A percentile compares a stretch with the other conserved stretches of the same genome.
These are phyloP conservation scores for Pygocentrus nattereri DNA, from an alignment of 2,797 vertebrate genomes.

Conservation along the genomic window DNA sequence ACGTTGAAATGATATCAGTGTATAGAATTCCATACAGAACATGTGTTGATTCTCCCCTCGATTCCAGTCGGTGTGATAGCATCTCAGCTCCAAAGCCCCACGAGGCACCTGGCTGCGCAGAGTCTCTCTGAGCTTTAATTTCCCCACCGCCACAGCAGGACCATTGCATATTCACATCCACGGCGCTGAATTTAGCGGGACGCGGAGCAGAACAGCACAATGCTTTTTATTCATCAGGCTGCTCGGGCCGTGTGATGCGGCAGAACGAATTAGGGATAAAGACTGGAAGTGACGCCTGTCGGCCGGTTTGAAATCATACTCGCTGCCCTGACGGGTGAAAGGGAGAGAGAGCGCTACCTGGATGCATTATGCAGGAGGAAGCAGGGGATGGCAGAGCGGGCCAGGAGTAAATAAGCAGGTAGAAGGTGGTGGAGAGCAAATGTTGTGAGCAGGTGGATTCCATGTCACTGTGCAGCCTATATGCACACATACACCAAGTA, in stretches of 20 bases:
- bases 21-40: background rate
- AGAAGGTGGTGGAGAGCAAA: slow-evolving; percentile 7
- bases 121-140: slow-evolving; percentile 43
- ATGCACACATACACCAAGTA: background rate
- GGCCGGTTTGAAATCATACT: slow-evolving; percentile 64
- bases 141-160: slow-evolving; percentile 29
- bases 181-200: slow-evolving; percentile 59
- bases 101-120: slow-evolving; percentile 23
- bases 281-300: slow-evolving; percentile 63
- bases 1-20: background rate
- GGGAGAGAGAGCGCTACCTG: slow-evolving; percentile 49
- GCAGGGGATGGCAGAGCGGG: slow-evolving; percentile 23
- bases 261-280: slow-evolving; percentile 59
- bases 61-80: slow-evolving; percentile 21
- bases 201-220: slow-evolving; percentile 64
- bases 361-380: slow-evolving; percentile 54
- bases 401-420: slow-evolving; percentile 7
- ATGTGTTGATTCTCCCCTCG: background rate
- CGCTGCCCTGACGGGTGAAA: slow-evolving; percentile 41
- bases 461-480: background rate
- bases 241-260: slow-evolving; percentile 18
- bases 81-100: slow-evolving; percentile 17
- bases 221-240: slow-evolving; percentile 61
- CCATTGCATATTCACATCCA: slow-evolving; percentile 62
- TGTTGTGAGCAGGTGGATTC: background rate